Base-by-base conservation (phyloP, 35 echinoderm and acorn worm genomes). In the Diadema setosum region DNA sequence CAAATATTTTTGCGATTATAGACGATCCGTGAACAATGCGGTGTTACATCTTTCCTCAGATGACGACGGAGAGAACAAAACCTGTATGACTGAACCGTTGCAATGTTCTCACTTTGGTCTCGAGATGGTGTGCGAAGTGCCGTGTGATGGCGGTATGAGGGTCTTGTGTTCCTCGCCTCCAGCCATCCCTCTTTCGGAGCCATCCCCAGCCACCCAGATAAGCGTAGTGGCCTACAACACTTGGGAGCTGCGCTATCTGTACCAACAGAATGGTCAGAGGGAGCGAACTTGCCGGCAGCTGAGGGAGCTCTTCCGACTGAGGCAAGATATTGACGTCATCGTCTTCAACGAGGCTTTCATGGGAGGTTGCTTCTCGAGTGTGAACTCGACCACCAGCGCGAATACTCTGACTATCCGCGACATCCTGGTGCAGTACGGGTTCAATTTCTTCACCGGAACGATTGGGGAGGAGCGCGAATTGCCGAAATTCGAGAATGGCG, bases 301-400 rank as follows among this genome's bases (percentile, higher is more conserved):
- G 1, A 82, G 70, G 9, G 39, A 81, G 75, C 27, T 95, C 23
- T 58, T 91, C 34, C 42, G 63, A 26, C 50, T 80, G 5, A 87
- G 84, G 26, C 87, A 82, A n/a, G 93, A 95, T 58, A 45, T 95
- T 8, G 93, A 95, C 30, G 93, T 90, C 34, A 95, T 95, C 29
- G 57, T 86, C 0, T 95, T 95, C 84, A 85, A 95, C 21, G 93
- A 95, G 27, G 93, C 76, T 3, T 95, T 90, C 45, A 95, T 95
- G 88, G 93, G 93, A 42, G 93, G 93, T 1, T 95, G 93, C 69
- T 95, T 95, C 60, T 46, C 93, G 14, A 41, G 49, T 25, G 48
- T 83, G 45, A 35, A 32, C n/a, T 73, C 23, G 45, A 80, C 45
- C 33, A 27, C 65, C 55, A 9, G 41, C 30, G 37, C 55, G 83